Base-by-base conservation (phyloP, 2,888 invertebrate species). In the Amorpha juglandis region DNA sequence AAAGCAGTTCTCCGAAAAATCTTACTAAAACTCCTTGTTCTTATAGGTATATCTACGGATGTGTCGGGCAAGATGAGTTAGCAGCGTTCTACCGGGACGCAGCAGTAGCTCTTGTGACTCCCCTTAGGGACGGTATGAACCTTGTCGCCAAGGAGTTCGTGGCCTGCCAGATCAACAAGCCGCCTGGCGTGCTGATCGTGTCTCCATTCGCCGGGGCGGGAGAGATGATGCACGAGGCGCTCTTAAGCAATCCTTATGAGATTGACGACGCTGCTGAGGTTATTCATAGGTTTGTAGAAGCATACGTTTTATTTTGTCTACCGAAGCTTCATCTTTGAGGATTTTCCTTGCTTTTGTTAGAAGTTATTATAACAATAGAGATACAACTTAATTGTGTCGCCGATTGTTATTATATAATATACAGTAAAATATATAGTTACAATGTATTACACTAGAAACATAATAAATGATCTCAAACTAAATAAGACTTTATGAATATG, bases 121-220 rank as follows among this genome's bases (percentile, higher is more conserved):
- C 98, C 0, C 86, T 98, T 2, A 93, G 98, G 64, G 98, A 98
- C 78, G 98, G 97, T 63, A 98, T 98, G 98, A 98, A 98, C 88
- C 94, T 98, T 65, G 98, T 98, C 0, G 98, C 98, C 8, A 98
- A 98, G 84, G 98, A 98, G 86, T 98, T 97, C 82, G 98, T 98
- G 0, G 98, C 98, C 0, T 98, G 98, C 80, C 98, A 98, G 88
- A 97, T 98, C 47, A 97, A 97, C 78, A 95, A 95, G 33, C 96
- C 97, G 0, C 97, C 97, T 0, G 98, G 98, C 2, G 98, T 98
- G 0, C 89, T 98, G 48, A 97, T 98, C 63, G 96, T 98, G 9
- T 98, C 98, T 0, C 98, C 98, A 0, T 98, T 98, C 82, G 98
- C 98, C 67, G 98, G 98, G 0, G 98, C 98, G 7, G 98, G 98